phyloP scores from a whole-genome alignment of 2,113 vertebrate species.

The Acanthisitta chloris region DNA sequence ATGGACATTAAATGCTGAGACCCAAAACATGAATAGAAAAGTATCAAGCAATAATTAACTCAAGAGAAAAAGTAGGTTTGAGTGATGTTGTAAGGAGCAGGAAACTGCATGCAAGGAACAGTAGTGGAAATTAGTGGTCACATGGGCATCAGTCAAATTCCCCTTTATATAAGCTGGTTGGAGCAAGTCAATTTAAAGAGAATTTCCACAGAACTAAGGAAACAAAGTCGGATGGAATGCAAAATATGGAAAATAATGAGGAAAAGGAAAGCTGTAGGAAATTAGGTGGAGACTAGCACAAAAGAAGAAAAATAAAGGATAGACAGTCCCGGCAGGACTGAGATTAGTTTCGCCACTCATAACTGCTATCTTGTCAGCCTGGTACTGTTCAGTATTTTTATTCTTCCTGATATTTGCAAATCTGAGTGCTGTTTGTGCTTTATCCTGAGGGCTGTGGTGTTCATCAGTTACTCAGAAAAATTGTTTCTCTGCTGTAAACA shows the following conservation, averaged over 20 bases:
- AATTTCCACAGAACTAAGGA: not conserved
- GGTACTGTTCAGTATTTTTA: not conserved
- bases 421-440: not conserved
- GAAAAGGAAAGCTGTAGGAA: not conserved
- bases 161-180: not conserved
- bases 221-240: not conserved
- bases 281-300: not conserved
- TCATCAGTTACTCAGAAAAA: not conserved
- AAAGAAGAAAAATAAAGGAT: not conserved
- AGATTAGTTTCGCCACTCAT: not conserved
- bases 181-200: not conserved
- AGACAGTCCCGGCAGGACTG: not conserved
- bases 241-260: not conserved
- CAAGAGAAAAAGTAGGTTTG: not conserved
- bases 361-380: not conserved
- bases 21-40: not conserved
- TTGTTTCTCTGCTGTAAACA: not conserved
- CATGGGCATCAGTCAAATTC: not conserved
- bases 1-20: fast-evolving
- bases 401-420: not conserved
- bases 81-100: not conserved
- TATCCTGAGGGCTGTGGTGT: not conserved
- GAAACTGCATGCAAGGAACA: not conserved
- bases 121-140: not conserved
- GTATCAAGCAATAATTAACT: not conserved